Percentiles rank a stretch among this genome's conserved stretches.
phyloP scores from a whole-genome alignment of 1,140 invertebrate species.

The Cecropterus lyciades region DNA sequence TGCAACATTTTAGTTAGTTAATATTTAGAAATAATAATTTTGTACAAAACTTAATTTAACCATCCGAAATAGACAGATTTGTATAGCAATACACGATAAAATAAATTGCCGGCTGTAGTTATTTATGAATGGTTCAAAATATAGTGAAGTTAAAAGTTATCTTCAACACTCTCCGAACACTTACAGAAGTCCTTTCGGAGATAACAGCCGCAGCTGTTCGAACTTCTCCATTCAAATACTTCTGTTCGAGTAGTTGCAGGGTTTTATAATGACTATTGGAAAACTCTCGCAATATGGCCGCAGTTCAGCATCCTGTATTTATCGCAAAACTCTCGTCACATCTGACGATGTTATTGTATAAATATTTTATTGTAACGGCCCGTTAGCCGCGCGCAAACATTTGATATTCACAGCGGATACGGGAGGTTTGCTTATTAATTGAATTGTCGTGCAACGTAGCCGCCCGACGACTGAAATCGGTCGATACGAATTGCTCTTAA shows the following conservation, averaged over 20 bases:
- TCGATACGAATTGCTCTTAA: constrained; percentile 69
- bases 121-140: constrained; percentile 4
- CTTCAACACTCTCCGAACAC: constrained; percentile 18
- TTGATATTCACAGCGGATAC: constrained; percentile 74
- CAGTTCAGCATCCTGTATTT: constrained; percentile 36
- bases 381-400: constrained; percentile 66
- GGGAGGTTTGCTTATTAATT: too few species aligned
- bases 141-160: constrained; percentile 1
- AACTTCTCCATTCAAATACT: constrained; percentile 34
- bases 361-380: constrained; percentile 73
- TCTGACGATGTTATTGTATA: constrained; percentile 62
- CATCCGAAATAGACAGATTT: too few species aligned
- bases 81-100: too few species aligned
- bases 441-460: constrained; percentile 69
- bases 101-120: not conserved
- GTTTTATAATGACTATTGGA: constrained; percentile 40
- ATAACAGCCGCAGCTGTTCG: constrained; percentile 31
- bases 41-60: too few species aligned
- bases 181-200: constrained; percentile 28
- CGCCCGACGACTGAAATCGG: constrained; percentile 54
- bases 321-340: constrained; percentile 49
- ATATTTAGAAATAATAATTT: too few species aligned
- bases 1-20: too few species aligned
- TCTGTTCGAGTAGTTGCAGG: constrained; percentile 27
- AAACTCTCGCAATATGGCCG: constrained; percentile 40